A percentile compares a stretch with the other conserved stretches of the same genome.
Conservation (phyloP, 2,797 vertebrate genomes). For the Danio aesculapii region DNA sequence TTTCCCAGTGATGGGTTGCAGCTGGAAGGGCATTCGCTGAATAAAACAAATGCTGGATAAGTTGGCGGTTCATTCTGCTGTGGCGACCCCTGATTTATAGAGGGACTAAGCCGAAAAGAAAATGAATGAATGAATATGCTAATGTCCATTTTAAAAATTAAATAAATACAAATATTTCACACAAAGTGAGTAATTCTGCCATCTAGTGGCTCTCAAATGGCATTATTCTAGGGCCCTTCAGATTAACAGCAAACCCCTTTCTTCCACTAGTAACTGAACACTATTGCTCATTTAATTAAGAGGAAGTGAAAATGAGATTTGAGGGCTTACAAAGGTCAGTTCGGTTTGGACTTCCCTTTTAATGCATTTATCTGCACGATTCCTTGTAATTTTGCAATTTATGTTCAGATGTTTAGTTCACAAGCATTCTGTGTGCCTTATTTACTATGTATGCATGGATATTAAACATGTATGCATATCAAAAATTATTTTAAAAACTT, state of each 20-base stretch:
- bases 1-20: too few relatives aligned
- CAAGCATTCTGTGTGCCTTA: not conserved
- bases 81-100: too few relatives aligned
- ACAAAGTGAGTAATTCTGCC: not conserved
- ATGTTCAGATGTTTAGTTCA: not conserved
- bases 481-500: too few relatives aligned
- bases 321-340: not conserved
- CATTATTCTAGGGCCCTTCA: not conserved
- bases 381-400: not conserved
- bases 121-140: too few relatives aligned
- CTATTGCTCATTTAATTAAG: not conserved
- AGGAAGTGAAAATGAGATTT: not conserved
- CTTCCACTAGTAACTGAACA: not conserved
- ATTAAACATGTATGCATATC: not conserved
- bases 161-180: not conserved
- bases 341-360: not conserved
- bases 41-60: too few relatives aligned
- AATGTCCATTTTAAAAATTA: not conserved
- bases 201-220: slow-evolving; percentile 9
- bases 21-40: too few relatives aligned
- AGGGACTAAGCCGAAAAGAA: too few relatives aligned
- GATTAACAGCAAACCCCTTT: not conserved
- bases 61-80: too few relatives aligned
- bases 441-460: not conserved
- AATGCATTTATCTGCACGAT: too few relatives aligned